Conservation (phyloP, 2,113 vertebrate genomes). For the Nibea albiflora region DNA sequence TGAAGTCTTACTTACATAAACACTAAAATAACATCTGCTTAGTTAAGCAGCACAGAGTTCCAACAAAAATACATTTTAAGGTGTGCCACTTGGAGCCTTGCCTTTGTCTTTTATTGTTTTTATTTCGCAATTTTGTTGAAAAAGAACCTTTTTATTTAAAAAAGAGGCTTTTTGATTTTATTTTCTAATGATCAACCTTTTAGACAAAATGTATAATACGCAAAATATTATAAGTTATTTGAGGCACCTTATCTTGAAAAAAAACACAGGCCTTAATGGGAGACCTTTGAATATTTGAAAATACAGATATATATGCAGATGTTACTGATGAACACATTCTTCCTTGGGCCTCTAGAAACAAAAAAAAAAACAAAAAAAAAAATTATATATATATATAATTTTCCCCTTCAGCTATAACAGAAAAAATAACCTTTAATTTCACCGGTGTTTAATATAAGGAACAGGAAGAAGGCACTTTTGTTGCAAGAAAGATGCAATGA, state of each 20-base stretch:
- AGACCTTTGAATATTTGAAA: not conserved
- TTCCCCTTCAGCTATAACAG: not conserved
- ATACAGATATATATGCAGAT: not conserved
- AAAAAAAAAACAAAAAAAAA: too few relatives aligned
- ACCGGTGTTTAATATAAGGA: not conserved
- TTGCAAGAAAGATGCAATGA: slow-evolving; percentile 33
- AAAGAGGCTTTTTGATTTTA: not conserved
- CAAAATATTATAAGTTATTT: not conserved
- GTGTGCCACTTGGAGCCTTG: not conserved
- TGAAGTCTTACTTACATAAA: slow-evolving; percentile 29
- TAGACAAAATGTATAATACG: not conserved
- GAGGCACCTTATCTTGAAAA: not conserved
- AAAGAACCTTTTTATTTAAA: too few relatives aligned
- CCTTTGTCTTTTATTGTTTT: not conserved
- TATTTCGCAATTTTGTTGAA: not conserved
- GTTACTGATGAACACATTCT: not conserved
- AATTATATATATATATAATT: too few relatives aligned
- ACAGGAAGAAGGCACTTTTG: not conserved
- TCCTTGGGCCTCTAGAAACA: not conserved
- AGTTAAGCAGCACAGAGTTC: not conserved
- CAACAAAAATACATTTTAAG: not conserved
- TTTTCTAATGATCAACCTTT: not conserved
- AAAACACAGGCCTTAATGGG: not conserved
- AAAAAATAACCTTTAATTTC: not conserved
- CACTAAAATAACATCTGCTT: not conserved